Percentiles rank a stretch among this genome's conserved stretches.
Evolutionary conservation across 2,888 invertebrate genomes (phyloP).

Genomic region (Ichneumoninae sp.): DNA sequence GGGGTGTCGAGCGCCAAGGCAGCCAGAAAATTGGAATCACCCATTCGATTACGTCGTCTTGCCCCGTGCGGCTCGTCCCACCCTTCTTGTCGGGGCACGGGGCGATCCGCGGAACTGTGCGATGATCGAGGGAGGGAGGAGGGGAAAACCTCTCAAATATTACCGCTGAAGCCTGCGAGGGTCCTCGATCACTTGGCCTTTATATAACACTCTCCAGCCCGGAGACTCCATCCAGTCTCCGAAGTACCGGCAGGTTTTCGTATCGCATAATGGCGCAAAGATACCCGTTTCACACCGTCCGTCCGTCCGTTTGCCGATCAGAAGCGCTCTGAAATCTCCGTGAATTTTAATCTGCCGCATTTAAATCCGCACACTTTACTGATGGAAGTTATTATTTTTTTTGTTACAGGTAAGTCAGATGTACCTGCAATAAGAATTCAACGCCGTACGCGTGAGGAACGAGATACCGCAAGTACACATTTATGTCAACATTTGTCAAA

Average conservation of each 20-base stretch:
- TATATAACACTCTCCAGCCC: slow-evolving; percentile 17
- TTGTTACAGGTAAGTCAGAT: background rate
- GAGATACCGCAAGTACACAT: background rate
- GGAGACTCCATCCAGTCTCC: slow-evolving; percentile 25
- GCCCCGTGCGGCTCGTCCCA: slow-evolving; percentile 37
- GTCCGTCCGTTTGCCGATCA: background rate
- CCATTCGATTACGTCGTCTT: slow-evolving; percentile 70
- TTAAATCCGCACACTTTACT: background rate
- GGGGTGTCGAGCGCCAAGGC: slow-evolving; percentile 70
- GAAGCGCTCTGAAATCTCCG: background rate
- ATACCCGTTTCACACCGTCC: background rate
- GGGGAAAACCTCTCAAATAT: slow-evolving; percentile 41
- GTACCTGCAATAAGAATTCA: background rate
- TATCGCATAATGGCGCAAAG: slow-evolving; percentile 9
- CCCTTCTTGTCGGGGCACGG: slow-evolving; percentile 24
- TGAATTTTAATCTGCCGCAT: background rate
- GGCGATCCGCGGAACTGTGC: slow-evolving; percentile 27
- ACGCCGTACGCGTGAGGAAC: background rate
- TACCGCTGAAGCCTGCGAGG: slow-evolving; percentile 49
- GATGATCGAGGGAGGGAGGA: slow-evolving; percentile 40
- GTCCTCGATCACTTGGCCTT: slow-evolving; percentile 35
- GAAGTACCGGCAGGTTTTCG: background rate
- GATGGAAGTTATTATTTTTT: background rate
- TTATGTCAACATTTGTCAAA: background rate
- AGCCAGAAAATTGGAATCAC: slow-evolving; percentile 78